Evolutionary conservation across 2,797 vertebrate genomes (phyloP), one percentile per base, ranked within the genome.

Genomic region (Cyprinodon diabolis): DNA sequence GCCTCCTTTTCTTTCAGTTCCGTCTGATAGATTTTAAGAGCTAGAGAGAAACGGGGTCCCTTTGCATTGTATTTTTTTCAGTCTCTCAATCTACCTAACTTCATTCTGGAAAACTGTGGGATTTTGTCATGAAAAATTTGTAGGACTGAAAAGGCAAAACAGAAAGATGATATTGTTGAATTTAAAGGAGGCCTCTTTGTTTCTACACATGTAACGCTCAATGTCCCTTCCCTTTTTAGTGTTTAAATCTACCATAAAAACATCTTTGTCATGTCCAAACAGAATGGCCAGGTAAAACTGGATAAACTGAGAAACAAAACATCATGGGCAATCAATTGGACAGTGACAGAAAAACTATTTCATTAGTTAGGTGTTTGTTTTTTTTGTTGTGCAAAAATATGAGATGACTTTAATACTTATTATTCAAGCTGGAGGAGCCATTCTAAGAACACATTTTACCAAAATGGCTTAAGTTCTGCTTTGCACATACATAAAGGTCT

Each of bases 1-100:
- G 82, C 84, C 84, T 25, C 21, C 21, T 12, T 14, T 45, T 65
- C 62, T 66, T 47, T 68, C n/a, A 52, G 21, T 77, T 80, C 76
- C 84, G 66, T 74, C 69, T 82, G 71, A 69, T 68, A 79, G 78
- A 82, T 85, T 30, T 30, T 80, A 71, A 45, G 60, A 79, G 43
- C 66, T 75, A 67, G 60, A 85, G 71, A 79, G 66, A 45, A 66
- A 70, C 4, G 1, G 4, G 60, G 37, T 6, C 43, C 60, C 21
- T 43, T 12, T n/a, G 3, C 54, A 17, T 15, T 54, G 7, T 7
- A 43, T 43, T 8, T 43, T 8, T 43, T 43, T 43, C 40, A 5
- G 40, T 43, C 40, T 43, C 40, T 43, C 40, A 5, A 43, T 43
- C 40, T 5, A 43, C 40, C 5, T 43, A 43, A 4, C 40, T 5